phyloP scores from a whole-genome alignment of 2,888 invertebrate species.

The Plagiodera versicolora region DNA sequence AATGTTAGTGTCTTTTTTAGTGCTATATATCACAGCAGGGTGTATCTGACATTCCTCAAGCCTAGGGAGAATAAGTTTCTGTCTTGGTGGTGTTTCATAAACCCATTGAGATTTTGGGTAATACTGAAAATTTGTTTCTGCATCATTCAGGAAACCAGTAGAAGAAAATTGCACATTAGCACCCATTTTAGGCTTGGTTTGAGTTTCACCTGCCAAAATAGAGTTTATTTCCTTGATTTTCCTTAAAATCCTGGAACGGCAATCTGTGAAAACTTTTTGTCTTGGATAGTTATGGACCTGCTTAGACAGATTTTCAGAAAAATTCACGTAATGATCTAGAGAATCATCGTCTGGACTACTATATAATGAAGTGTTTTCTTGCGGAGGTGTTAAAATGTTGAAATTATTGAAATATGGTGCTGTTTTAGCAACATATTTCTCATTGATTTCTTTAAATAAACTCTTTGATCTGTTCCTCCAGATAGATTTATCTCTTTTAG shows the following conservation, averaged over 20 bases:
- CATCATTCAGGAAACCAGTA: neutral
- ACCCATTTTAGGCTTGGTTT: slow-evolving; percentile 8
- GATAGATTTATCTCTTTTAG: neutral
- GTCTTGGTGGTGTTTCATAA: slow-evolving; percentile 34
- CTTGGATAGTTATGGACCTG: slow-evolving; percentile 12
- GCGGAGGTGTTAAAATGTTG: slow-evolving; percentile 10
- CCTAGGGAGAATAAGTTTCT: slow-evolving; percentile 25
- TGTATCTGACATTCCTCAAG: slow-evolving; percentile 28
- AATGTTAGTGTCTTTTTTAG: slow-evolving; percentile 27
- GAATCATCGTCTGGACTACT: neutral
- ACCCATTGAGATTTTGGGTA: slow-evolving; percentile 33
- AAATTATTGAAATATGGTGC: slow-evolving; percentile 12
- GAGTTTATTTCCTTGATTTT: slow-evolving; percentile 29
- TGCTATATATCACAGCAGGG: slow-evolving; percentile 30
- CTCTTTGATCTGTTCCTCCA: slow-evolving; percentile 30
- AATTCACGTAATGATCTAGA: neutral
- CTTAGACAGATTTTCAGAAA: slow-evolving; percentile 17
- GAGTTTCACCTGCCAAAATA: slow-evolving; percentile 28
- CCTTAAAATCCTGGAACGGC: slow-evolving; percentile 21
- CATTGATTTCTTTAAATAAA: slow-evolving; percentile 35
- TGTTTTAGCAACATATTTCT: slow-evolving; percentile 20
- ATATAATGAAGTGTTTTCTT: neutral
- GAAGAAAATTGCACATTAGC: neutral
- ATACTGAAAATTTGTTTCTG: slow-evolving; percentile 17
- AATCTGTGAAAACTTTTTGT: slow-evolving; percentile 10